Percentiles rank a stretch among this genome's conserved stretches.
These are phyloP conservation scores for Hoplostethus atlanticus DNA, from an alignment of 2,797 vertebrate species.

Conservation along the genomic window DNA sequence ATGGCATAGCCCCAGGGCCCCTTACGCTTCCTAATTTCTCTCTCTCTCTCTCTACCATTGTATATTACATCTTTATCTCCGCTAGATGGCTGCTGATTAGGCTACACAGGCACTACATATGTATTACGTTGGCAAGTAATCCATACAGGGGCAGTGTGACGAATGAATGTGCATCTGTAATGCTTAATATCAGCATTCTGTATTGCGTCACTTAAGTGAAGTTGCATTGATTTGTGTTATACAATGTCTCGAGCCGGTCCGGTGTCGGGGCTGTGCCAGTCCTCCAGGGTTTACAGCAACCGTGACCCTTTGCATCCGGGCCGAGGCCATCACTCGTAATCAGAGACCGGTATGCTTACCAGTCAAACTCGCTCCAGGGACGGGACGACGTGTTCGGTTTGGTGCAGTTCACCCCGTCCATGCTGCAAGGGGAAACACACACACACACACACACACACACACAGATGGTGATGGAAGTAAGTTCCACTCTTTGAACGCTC, in stretches of 20 bases:
- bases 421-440: conserved; percentile 59
- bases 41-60: conserved; percentile 28
- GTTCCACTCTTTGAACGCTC: conserved; percentile 6
- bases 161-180: conserved; percentile 62
- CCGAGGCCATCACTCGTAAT: conserved; percentile 60
- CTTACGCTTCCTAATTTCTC: conserved; percentile 50
- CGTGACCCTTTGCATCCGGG: conserved; percentile 39
- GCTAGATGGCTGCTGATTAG: conserved; percentile 75
- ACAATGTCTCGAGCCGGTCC: conserved; percentile 44
- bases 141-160: conserved; percentile 69
- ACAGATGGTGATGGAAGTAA: conserved; percentile 7
- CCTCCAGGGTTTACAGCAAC: conserved; percentile 36
- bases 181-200: conserved; percentile 65
- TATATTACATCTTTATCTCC: conserved; percentile 73
- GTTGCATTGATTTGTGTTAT: conserved; percentile 69
- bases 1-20: conserved; percentile 53
- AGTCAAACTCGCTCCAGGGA: conserved; percentile 86
- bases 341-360: conserved; percentile 78
- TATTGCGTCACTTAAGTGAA: conserved; percentile 58
- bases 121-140: conserved; percentile 75
- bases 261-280: conserved; percentile 11
- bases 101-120: conserved; percentile 59
- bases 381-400: conserved; percentile 85
- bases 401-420: conserved; percentile 83
- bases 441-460: background rate